Conservation (phyloP, 2,888 invertebrate genomes). For the Machimus rusticus region DNA sequence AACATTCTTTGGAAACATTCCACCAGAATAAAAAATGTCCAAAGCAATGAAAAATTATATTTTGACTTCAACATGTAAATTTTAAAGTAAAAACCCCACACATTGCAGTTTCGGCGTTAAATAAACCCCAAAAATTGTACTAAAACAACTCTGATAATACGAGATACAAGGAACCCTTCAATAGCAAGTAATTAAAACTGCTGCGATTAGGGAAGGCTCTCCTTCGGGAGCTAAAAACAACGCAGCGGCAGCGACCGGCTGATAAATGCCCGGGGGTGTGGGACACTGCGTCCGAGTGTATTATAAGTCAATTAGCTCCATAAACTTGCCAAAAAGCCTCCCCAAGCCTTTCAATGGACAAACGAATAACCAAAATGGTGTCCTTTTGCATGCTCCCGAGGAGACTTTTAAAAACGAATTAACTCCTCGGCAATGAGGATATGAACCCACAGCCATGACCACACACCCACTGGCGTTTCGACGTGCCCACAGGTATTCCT, state of each 20-base stretch:
- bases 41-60: too few relatives aligned
- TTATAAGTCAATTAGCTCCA: conserved; percentile 45
- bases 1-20: too few relatives aligned
- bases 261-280: neutral
- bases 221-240: neutral
- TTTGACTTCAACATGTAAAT: neutral
- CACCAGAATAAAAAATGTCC: too few relatives aligned
- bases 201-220: neutral
- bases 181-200: neutral
- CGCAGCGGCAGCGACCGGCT: neutral
- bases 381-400: conserved; percentile 44
- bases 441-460: conserved; percentile 25
- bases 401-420: conserved; percentile 36
- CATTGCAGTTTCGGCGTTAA: neutral
- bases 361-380: conserved; percentile 48
- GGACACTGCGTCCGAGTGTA: conserved; percentile 1
- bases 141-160: neutral
- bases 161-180: neutral
- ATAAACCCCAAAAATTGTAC: neutral
- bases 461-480: conserved; percentile 13
- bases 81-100: neutral
- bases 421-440: conserved; percentile 27
- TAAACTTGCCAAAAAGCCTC: conserved; percentile 29
- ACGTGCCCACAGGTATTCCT: conserved; percentile 36
- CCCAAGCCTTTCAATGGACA: neutral